Evolutionary conservation across 2,113 vertebrate genomes (phyloP).

Genomic region (Pelodiscus sinensis): DNA sequence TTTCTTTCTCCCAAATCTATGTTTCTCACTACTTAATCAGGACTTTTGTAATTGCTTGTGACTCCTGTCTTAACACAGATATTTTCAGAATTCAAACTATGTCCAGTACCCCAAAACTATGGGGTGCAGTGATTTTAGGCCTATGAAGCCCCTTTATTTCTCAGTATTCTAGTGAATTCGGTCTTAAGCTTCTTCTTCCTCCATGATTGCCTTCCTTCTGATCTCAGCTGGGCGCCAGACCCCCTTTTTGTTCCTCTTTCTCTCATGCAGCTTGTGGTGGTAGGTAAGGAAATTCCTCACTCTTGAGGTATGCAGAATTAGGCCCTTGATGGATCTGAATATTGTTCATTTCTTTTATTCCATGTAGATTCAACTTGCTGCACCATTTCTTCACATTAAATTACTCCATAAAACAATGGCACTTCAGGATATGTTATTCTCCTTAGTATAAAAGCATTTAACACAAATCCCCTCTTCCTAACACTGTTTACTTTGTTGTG

Average conservation of each 20-base stretch:
- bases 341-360: background rate
- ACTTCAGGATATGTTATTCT: background rate
- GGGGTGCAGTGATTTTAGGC: background rate
- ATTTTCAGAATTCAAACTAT: background rate
- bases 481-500: background rate
- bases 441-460: background rate
- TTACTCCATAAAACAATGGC: background rate
- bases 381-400: background rate
- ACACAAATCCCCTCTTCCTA: background rate
- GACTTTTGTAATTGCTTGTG: background rate
- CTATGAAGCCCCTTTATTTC: background rate
- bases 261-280: background rate
- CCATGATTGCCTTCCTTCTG: background rate
- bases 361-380: background rate
- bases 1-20: background rate
- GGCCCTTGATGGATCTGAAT: background rate
- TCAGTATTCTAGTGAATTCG: background rate
- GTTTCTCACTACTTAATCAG: background rate
- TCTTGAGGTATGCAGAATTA: background rate
- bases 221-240: background rate
- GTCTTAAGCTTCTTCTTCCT: background rate
- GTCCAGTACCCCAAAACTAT: background rate
- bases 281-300: background rate
- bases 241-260: background rate
- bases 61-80: background rate